Conservation (phyloP, 2,888 invertebrate species). For the Melipona bicolor region DNA sequence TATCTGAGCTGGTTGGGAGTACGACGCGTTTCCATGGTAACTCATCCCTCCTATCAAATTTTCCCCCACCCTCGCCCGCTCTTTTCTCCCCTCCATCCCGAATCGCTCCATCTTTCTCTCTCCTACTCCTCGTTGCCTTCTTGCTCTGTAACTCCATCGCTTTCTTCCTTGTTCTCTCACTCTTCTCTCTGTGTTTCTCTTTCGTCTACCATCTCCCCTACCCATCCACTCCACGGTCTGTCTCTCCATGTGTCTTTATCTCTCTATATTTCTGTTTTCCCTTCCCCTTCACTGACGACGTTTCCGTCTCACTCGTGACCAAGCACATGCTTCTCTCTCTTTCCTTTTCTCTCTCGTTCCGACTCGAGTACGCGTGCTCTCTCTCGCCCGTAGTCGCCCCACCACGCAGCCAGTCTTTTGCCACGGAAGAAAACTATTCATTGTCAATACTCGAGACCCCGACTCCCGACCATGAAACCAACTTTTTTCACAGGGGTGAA, state of each 20-base stretch:
- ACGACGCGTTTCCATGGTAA: conserved; percentile 81
- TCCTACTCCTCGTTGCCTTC: conserved; percentile 20
- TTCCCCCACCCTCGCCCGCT: conserved; percentile 41
- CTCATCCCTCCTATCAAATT: conserved; percentile 78
- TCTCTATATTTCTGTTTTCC: conserved; percentile 53
- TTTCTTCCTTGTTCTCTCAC: neutral
- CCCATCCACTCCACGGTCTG: conserved; percentile 26
- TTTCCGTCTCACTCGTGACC: conserved; percentile 37
- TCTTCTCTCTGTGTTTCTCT: conserved; percentile 29
- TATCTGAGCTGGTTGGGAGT: conserved; percentile 72
- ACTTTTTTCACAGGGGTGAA: conserved; percentile 67
- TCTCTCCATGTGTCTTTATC: conserved; percentile 62
- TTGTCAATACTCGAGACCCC: conserved; percentile 72
- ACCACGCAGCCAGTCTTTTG: conserved; percentile 59
- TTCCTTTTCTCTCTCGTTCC: neutral
- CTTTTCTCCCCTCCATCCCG: conserved; percentile 15
- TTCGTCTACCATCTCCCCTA: conserved; percentile 11
- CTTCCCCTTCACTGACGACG: conserved; percentile 18
- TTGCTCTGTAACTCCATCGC: neutral
- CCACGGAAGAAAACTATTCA: conserved; percentile 73
- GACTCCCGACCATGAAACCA: conserved; percentile 67
- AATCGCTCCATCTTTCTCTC: conserved; percentile 25
- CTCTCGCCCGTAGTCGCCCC: conserved; percentile 18
- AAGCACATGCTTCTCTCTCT: conserved; percentile 30
- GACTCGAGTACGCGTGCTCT: neutral